Evolutionary conservation across 2,113 vertebrate genomes (phyloP), one percentile per base, ranked within the genome.

Genomic region (Tragelaphus scriptus): DNA sequence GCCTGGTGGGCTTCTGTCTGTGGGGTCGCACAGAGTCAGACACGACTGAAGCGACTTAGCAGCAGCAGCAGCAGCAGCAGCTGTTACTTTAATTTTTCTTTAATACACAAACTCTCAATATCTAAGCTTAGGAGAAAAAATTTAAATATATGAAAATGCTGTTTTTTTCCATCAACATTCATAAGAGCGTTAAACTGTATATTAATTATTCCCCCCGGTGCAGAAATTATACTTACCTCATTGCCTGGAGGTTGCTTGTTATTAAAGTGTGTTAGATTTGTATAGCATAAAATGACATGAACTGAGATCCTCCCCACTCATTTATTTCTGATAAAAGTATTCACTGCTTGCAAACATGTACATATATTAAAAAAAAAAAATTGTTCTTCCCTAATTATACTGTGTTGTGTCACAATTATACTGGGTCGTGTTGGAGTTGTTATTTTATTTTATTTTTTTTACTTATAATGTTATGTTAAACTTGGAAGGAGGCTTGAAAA

Each of bases 251-350:
- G 85, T 95, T 90, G 44, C 95, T 98, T 98, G 95, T 98, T 98
- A 98, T 98, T 98, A 98, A 98, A 98, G 97, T 94, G 25, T 98
- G 36, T 98, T 71, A 90, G 53, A 97, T 98, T 11, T 81, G 53
- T 75, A 68, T 97, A 96, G 96, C 97, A 96, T 92, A 81, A 98
- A 98, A 98, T 97, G 96, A 94, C 89, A 98, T 68, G 55, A 81
- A 95, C 36, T 94, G 89, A 97, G 90, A 95, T 96, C 11, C 11
- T 88, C 44, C n/a, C 96, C 79, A 16, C 21, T 40, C 88, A 90
- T 97, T 98, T 98, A 97, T 96, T 97, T 98, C 85, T 98, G 94
- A 97, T 95, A 93, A 98, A 98, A 89, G 95, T 94, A 96, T 51
- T 96, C 79, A 94, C 30, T 80, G 44, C 86, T 94, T 94, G 21